These are phyloP conservation scores for Macaca mulatta DNA, from an alignment of 2,113 vertebrate genomes.

Conservation along the genomic window DNA sequence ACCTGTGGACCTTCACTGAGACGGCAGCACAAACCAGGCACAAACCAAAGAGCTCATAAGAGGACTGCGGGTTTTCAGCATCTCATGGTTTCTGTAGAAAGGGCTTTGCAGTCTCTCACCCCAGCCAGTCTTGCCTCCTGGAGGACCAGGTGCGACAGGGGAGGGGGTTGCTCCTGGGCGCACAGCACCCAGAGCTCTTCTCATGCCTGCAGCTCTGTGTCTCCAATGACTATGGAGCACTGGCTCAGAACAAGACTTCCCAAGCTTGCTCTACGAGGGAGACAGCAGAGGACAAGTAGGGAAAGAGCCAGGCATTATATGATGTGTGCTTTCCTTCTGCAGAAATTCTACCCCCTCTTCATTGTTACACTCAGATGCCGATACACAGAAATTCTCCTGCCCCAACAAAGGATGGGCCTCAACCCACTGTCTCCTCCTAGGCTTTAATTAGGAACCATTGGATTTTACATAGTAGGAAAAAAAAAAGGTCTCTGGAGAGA, in stretches of 20 bases:
- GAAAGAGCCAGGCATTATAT: not conserved
- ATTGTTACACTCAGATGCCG: not conserved
- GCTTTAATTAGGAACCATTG: not conserved
- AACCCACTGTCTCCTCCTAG: not conserved
- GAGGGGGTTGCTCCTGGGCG: not conserved
- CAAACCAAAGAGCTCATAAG: not conserved
- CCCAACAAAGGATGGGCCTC: not conserved
- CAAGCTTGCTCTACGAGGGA: not conserved
- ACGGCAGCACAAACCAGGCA: no score
- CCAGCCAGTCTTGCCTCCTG: not conserved
- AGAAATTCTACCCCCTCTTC: not conserved
- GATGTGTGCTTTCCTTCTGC: not conserved
- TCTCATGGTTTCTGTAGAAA: no score
- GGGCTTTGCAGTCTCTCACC: not conserved
- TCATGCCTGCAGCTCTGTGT: not conserved
- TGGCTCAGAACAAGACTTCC: not conserved
- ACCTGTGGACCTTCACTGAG: not conserved
- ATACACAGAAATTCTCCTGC: not conserved
- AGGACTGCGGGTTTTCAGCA: not conserved
- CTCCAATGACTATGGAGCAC: not conserved
- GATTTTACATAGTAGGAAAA: not conserved
- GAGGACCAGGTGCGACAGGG: not conserved
- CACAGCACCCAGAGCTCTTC: not conserved
- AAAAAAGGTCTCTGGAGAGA: not conserved
- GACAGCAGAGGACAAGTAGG: not conserved